Base-by-base conservation (phyloP, 1,140 invertebrate species). In the Hetaerina americana region DNA sequence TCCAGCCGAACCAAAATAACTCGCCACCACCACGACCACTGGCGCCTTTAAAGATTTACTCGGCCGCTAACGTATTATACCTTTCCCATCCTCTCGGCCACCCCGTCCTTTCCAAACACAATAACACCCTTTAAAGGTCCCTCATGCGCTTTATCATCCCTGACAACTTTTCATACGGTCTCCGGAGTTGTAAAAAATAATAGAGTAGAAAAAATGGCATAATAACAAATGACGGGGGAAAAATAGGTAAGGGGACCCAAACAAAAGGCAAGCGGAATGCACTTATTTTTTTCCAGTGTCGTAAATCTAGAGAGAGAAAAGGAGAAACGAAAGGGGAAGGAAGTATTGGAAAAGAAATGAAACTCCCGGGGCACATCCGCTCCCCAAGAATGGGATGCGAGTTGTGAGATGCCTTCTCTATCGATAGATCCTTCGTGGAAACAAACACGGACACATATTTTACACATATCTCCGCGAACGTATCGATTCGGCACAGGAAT, bases 271-370 rank as follows among this genome's bases (percentile, higher is more conserved):
- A 18, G 31, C 6, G 18, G 40, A 57, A 57, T 57, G 40, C 40
- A n/a, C 40, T 57, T 57, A 3, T 3, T 40, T 40, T 40, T 40
- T 40, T 6, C 31, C 31, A n/a, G 15, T 12, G 40, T 57, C 40
- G 40, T 57, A 57, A 57, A 57, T 57, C 40, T n/a, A n/a, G n/a
- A n/a, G n/a, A n/a, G n/a, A n/a, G n/a, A 57, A 57, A 57, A 57
- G 40, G 40, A 57, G 31, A 18, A 40, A 18, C 18, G 31, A 6
- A 40, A 8, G 31, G 31, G 6, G 31, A 18, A 18, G 18, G 31
- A 18, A 40, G 10, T n/a, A 57, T 57, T n/a, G 40, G 40, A n/a
- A 57, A 57, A 40, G 31, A n/a, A n/a, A n/a, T n/a, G 31, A 40
- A 57, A 18, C 40, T 57, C 18, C 40, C 10, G 40, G 10, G 22